phyloP scores from a whole-genome alignment of 2,113 vertebrate species.

The Platanista minor region DNA sequence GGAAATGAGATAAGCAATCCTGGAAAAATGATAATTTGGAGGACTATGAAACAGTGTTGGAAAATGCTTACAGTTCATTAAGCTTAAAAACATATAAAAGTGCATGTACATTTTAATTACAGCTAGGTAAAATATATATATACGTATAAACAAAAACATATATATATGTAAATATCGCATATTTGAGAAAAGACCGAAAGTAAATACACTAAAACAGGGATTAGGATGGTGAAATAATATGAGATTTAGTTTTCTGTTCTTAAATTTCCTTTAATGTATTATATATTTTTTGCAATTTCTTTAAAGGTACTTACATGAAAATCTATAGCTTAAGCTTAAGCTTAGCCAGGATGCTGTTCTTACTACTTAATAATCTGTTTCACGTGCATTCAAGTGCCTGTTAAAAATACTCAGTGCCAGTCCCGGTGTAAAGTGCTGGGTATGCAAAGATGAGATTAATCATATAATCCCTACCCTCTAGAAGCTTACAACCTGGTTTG shows the following conservation, averaged over 20 bases:
- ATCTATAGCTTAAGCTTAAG: not conserved
- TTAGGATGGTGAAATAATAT: not conserved
- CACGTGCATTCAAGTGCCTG: not conserved
- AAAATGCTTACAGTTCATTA: not conserved
- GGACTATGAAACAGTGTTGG: not conserved
- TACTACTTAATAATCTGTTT: not conserved
- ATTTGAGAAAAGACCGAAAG: not conserved
- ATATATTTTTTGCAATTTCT: not conserved
- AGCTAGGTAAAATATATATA: not conserved
- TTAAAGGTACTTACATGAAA: not conserved
- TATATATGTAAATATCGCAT: not conserved
- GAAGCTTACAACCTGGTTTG: not conserved
- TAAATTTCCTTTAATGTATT: not conserved
- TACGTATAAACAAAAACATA: not conserved
- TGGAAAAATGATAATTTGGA: constrained; percentile 8
- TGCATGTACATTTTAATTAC: not conserved
- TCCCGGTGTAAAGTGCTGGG: not conserved
- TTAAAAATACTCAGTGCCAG: not conserved
- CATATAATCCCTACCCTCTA: not conserved
- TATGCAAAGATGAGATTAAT: not conserved
- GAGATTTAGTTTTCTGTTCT: constrained; percentile 6
- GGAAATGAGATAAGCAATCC: not conserved
- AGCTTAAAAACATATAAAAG: not conserved
- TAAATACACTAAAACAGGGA: not conserved
- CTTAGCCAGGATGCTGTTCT: not conserved